Conservation (phyloP, 2,888 invertebrate species). For the Nymphalis polychloros region DNA sequence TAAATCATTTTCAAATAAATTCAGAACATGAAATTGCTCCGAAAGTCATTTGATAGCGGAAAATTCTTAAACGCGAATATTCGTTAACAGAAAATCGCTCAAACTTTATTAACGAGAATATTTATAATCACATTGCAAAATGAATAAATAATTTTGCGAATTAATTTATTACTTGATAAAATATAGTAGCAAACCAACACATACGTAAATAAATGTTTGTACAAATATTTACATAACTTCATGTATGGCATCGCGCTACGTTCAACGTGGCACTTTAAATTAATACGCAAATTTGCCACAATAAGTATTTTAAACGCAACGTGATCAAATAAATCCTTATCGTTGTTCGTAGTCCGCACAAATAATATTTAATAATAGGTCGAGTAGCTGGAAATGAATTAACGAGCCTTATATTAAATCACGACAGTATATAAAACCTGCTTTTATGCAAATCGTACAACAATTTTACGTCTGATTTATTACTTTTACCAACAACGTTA, state of each 20-base stretch:
- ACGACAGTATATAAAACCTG: constrained; percentile 53
- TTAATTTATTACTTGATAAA: constrained; percentile 24
- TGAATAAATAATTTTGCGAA: constrained; percentile 22
- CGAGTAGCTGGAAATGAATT: constrained; percentile 43
- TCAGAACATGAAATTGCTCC: background rate
- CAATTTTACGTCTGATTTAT: constrained; percentile 63
- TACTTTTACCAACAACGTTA: constrained; percentile 44
- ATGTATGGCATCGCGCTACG: constrained; percentile 1
- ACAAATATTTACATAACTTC: constrained; percentile 7
- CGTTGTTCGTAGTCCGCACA: constrained; percentile 24
- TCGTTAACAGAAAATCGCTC: constrained; percentile 22
- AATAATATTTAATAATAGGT: constrained; percentile 34
- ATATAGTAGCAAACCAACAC: constrained; percentile 9
- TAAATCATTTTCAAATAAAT: constrained; percentile 6
- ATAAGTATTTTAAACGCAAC: constrained; percentile 39
- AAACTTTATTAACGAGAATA: constrained; percentile 27
- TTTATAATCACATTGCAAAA: constrained; percentile 15
- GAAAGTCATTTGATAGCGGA: constrained; percentile 24
- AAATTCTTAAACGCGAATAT: constrained; percentile 25
- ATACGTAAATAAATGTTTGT: constrained; percentile 7
- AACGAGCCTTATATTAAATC: constrained; percentile 57
- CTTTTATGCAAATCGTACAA: constrained; percentile 62
- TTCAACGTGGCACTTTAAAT: constrained; percentile 18
- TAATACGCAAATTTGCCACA: constrained; percentile 37
- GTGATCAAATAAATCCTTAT: constrained; percentile 42